Percentiles rank a stretch among this genome's conserved stretches.
phyloP scores from a whole-genome alignment of 2,113 vertebrate species.

The Taxidea taxus region DNA sequence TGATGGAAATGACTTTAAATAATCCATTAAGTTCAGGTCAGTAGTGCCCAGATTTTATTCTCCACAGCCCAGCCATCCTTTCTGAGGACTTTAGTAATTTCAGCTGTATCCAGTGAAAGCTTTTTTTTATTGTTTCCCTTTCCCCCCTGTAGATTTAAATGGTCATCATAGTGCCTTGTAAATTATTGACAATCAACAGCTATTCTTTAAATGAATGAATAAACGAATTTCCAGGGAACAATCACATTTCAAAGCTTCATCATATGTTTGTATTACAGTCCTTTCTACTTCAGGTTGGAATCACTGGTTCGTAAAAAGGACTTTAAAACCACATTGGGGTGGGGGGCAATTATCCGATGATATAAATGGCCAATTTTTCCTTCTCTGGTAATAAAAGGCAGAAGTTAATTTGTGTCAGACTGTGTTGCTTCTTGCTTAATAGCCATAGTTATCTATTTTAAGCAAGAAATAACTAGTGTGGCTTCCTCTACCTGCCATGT shows the following conservation, averaged over 20 bases:
- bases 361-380: neutral
- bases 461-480: neutral
- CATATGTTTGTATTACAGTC: neutral
- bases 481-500: neutral
- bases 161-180: neutral
- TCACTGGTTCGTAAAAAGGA: neutral
- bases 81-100: neutral
- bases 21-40: neutral
- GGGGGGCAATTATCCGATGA: neutral
- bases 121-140: neutral
- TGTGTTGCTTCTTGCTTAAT: neutral
- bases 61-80: neutral
- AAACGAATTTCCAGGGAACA: slow-evolving; percentile 9
- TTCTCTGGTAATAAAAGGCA: neutral
- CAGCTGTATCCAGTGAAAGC: neutral
- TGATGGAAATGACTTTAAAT: neutral
- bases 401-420: neutral
- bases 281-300: neutral
- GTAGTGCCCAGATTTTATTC: neutral
- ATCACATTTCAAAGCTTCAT: neutral
- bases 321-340: neutral
- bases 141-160: neutral
- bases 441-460: neutral
- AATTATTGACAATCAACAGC: neutral
- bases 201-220: neutral